Evolutionary conservation across 2,888 invertebrate species (phyloP), one percentile per base, ranked within the genome.

Genomic region (Drosophila vallismaia): DNA sequence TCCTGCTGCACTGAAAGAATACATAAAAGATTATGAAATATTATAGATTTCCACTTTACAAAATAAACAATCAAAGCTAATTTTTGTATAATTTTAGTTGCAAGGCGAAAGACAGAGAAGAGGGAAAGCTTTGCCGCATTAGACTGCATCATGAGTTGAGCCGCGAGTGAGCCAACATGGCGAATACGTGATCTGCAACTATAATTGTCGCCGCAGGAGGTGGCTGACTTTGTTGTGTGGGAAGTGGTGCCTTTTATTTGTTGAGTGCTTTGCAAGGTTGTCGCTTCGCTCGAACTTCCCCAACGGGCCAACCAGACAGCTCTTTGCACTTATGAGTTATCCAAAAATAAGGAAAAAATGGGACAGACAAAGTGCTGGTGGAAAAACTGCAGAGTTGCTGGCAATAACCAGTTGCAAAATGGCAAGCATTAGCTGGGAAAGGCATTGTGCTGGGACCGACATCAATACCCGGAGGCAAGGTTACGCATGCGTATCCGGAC

Each of bases 231-330:
- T 44, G n/a, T 54, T 24, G 29, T 19, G 9, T 42, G 26, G 33
- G 45, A 29, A 29, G 54, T 42, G 60, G 19, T 48, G 29, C 38
- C 50, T 55, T 60, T 74, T 84, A 77, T 84, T 70, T 86, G 75
- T 72, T 82, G 81, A 82, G 81, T 86, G 81, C 87, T 74, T 76
- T 77, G 86, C 81, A 82, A 84, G 81, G 87, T 76, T 81, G 59
- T 38, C 59, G 70, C 71, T 52, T 29, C 14, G 66, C 63, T 58
- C 44, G 26, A 72, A 67, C 64, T 72, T 68, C 67, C 53, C 44
- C 14, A 53, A 12, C 64, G 53, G 52, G 31, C 29, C 54, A 33
- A 54, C 46, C 74, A 67, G 67, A 77, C 82, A 86, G 74, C 74
- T 67, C 69, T 77, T 87, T 81, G 71, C 79, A 86, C 85, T 81